Conservation (phyloP, 2,888 invertebrate genomes). For the Tiliacea citrago region DNA sequence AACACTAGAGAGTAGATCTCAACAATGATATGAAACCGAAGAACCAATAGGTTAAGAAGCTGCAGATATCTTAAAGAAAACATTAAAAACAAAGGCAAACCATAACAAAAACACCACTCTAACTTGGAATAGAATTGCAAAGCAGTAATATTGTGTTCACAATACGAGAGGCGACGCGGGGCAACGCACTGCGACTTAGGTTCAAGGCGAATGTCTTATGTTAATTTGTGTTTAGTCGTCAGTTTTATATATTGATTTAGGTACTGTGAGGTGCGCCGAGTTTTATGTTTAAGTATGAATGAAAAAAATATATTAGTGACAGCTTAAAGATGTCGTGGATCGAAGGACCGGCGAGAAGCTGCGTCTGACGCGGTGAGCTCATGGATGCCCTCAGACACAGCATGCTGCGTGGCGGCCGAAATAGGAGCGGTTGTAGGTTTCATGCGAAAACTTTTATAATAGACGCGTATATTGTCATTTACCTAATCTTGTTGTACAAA, state of each 20-base stretch:
- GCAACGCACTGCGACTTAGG: conserved; percentile 56
- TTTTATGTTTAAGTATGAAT: not conserved
- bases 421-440: not conserved
- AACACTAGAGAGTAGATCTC: not conserved
- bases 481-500: not conserved
- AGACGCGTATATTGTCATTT: not conserved
- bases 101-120: conserved; percentile 47
- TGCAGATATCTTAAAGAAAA: conserved; percentile 10
- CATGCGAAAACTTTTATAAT: not conserved
- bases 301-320: too few relatives aligned
- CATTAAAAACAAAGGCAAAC: conserved; percentile 24
- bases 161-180: conserved; percentile 33
- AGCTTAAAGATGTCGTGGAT: too few relatives aligned
- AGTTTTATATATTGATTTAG: conserved; percentile 37
- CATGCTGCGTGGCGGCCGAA: not conserved
- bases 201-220: conserved; percentile 63
- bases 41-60: not conserved
- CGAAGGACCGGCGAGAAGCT: not conserved
- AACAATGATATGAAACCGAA: not conserved
- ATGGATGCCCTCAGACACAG: not conserved
- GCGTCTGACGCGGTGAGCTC: not conserved
- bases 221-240: conserved; percentile 55
- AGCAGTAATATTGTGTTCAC: conserved; percentile 49
- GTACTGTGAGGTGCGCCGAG: not conserved
- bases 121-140: conserved; percentile 64